Percentiles rank a stretch among this genome's conserved stretches.
These are phyloP conservation scores for western clawed frog (Xenopus tropicalis) DNA, from an alignment of 2,113 vertebrate species.

Conservation along the genomic window DNA sequence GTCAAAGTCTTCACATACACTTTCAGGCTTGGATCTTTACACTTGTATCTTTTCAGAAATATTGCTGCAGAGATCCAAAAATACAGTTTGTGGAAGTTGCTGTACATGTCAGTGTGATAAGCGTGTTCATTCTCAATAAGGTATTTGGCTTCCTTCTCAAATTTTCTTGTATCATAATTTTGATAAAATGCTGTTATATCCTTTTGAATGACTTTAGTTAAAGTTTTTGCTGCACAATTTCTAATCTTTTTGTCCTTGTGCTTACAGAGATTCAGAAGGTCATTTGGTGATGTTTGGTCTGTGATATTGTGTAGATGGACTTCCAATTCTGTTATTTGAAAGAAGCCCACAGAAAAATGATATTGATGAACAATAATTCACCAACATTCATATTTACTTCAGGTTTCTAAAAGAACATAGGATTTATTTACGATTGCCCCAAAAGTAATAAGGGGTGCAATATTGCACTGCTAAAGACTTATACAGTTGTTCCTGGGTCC, in stretches of 20 bases:
- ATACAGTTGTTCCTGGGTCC: no score
- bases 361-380: no score
- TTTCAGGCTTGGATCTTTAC: slow-evolving; percentile 7
- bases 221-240: background rate
- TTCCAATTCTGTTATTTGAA: background rate
- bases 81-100: slow-evolving; percentile 36
- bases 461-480: no score
- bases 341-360: no score
- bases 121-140: background rate
- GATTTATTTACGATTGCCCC: no score
- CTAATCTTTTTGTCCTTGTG: slow-evolving; percentile 3
- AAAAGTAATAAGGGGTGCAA: no score
- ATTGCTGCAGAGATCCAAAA: slow-evolving; percentile 41
- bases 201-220: slow-evolving; percentile 30
- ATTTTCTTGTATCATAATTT: slow-evolving; percentile 12
- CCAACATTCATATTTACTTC: no score
- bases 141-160: slow-evolving; percentile 26
- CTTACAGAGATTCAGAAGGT: slow-evolving; percentile 13
- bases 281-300: slow-evolving; percentile 1
- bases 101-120: background rate
- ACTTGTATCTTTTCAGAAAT: slow-evolving; percentile 36
- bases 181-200: slow-evolving; percentile 29
- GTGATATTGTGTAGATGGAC: background rate
- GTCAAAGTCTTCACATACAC: slow-evolving; percentile 14
- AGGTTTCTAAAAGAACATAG: no score